phyloP scores from a whole-genome alignment of 1,140 invertebrate species.

The Diabrotica virgifera region DNA sequence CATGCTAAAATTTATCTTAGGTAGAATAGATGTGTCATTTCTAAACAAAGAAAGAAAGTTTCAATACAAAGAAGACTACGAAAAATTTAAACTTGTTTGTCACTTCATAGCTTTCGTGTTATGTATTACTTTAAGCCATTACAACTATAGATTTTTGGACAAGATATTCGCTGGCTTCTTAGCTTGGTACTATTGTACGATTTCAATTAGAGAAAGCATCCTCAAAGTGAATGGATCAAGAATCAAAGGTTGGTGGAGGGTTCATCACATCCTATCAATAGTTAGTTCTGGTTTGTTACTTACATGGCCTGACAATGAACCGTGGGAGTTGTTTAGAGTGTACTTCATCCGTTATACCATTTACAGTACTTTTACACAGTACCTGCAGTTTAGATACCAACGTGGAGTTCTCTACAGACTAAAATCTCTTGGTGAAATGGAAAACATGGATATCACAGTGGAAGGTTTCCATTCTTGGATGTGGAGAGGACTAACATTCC shows the following conservation, averaged over 20 bases:
- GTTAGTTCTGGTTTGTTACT: conserved; percentile 87
- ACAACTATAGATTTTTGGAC: conserved; percentile 73
- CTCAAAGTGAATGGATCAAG: conserved; percentile 85
- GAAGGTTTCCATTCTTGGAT: conserved; percentile 99
- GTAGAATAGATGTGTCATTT: conserved; percentile 92
- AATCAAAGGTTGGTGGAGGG: conserved; percentile 96
- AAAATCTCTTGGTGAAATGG: conserved; percentile 88
- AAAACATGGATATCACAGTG: conserved; percentile 98
- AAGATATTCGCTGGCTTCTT: conserved; percentile 90
- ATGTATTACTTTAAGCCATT: conserved; percentile 72
- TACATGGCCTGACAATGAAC: conserved; percentile 91
- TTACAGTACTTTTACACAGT: conserved; percentile 67
- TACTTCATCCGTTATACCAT: conserved; percentile 92
- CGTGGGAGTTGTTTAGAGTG: conserved; percentile 83
- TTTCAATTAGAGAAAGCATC: conserved; percentile 97
- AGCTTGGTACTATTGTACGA: conserved; percentile 98
- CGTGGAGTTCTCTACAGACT: conserved; percentile 90
- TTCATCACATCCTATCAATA: conserved; percentile 96
- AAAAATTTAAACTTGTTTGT: conserved; percentile 92
- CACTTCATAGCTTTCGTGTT: conserved; percentile 86
- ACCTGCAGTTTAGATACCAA: conserved; percentile 80
- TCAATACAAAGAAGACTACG: conserved; percentile 97
- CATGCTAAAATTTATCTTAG: conserved; percentile 68
- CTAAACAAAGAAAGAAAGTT: conserved; percentile 89
- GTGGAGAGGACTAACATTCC: conserved; percentile 94